These are phyloP conservation scores for Acyrthosiphon pisum DNA, from an alignment of 1,140 invertebrate genomes.

Conservation along the genomic window DNA sequence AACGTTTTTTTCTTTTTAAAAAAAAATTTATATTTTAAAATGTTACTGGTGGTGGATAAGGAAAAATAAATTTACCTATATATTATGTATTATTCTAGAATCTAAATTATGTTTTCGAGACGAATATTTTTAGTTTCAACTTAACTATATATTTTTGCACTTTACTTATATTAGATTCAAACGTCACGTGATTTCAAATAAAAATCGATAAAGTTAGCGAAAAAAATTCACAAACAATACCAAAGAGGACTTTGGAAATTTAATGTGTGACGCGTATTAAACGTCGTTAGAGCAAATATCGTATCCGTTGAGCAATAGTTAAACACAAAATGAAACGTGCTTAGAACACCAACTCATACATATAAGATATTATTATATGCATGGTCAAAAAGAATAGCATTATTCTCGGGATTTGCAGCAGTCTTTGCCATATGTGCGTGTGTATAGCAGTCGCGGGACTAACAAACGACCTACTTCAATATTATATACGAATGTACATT, in stretches of 20 bases:
- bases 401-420: background rate
- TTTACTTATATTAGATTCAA: background rate
- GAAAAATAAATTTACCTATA: too few relatives aligned
- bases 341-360: background rate
- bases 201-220: background rate
- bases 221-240: background rate
- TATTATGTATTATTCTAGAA: too few relatives aligned
- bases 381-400: conserved; percentile 24
- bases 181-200: background rate
- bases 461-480: conserved; percentile 42
- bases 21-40: too few relatives aligned
- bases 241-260: background rate
- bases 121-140: too few relatives aligned
- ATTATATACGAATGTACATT: conserved; percentile 12
- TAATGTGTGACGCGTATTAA: background rate
- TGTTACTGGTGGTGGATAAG: too few relatives aligned
- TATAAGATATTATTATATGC: background rate
- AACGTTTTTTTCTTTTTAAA: background rate
- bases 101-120: too few relatives aligned
- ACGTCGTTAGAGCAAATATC: background rate
- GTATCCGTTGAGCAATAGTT: background rate
- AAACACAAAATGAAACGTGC: conserved; percentile 8
- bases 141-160: too few relatives aligned
- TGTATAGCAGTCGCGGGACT: background rate
- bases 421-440: background rate